Evolutionary conservation across 2,113 vertebrate genomes (phyloP).

Genomic region (Dicrurus megarhynchus): DNA sequence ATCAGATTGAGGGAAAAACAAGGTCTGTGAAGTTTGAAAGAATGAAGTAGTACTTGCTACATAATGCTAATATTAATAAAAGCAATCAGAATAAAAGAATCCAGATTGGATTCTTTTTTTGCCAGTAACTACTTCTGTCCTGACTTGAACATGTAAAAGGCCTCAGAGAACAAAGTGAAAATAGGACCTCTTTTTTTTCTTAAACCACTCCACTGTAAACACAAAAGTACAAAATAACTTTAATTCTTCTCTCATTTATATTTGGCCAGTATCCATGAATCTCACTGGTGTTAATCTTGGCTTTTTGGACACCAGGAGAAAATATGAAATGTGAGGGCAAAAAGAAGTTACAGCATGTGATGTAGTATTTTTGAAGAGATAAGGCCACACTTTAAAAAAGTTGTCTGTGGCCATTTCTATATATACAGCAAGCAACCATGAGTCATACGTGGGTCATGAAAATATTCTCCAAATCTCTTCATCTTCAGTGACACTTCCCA

Average conservation of each 20-base stretch:
- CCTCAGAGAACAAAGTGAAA: not conserved
- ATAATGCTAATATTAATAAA: not conserved
- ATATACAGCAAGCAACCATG: not conserved
- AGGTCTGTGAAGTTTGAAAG: not conserved
- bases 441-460: not conserved
- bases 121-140: not conserved
- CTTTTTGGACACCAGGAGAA: not conserved
- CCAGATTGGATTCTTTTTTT: not conserved
- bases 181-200: not conserved
- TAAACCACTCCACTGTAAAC: not conserved
- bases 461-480: not conserved
- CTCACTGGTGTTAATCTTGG: not conserved
- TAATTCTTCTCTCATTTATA: not conserved
- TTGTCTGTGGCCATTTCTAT: not conserved
- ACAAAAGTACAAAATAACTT: not conserved
- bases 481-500: not conserved
- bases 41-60: not conserved
- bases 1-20: not conserved
- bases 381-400: not conserved
- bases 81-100: not conserved
- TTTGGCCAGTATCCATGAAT: not conserved
- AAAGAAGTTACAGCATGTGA: not conserved
- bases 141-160: not conserved
- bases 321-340: not conserved
- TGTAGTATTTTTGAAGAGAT: not conserved